A percentile compares a stretch with the other conserved stretches of the same genome.
Conservation (phyloP, 92 coral and sea anemone species). For the Epizoanthus illoricatus region DNA sequence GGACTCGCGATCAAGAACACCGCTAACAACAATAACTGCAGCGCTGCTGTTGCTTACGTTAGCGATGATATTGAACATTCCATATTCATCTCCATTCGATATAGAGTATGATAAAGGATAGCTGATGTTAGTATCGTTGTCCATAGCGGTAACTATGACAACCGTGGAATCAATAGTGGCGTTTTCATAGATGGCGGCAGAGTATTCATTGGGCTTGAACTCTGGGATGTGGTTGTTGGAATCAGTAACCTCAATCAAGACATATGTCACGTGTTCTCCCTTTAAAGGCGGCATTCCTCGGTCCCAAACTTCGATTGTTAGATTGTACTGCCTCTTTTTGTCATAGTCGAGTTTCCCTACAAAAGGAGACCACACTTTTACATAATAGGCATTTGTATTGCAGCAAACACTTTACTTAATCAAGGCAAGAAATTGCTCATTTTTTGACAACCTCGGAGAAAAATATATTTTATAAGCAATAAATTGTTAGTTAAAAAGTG, state of each 20-base stretch:
- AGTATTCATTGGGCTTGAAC: slow-evolving; percentile 60
- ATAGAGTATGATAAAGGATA: slow-evolving; percentile 64
- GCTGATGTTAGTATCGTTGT: slow-evolving; percentile 56
- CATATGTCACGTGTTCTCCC: slow-evolving; percentile 50
- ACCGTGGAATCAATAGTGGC: slow-evolving; percentile 64
- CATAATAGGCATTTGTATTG: no score
- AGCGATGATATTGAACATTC: slow-evolving; percentile 60
- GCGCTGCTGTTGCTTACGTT: slow-evolving; percentile 42
- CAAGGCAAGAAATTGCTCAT: no score
- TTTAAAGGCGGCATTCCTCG: slow-evolving; percentile 70
- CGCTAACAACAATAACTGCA: slow-evolving; percentile 57
- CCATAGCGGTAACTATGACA: slow-evolving; percentile 62
- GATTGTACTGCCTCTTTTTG: slow-evolving; percentile 54
- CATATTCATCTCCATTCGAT: slow-evolving; percentile 63
- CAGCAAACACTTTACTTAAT: no score
- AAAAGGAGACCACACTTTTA: background rate
- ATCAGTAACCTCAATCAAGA: slow-evolving; percentile 68
- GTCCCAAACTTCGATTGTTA: slow-evolving; percentile 77
- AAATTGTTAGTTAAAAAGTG: no score
- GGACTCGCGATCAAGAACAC: slow-evolving; percentile 67
- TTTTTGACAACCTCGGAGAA: no score
- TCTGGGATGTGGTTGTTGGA: slow-evolving; percentile 84
- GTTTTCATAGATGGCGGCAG: slow-evolving; percentile 60
- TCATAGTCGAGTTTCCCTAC: slow-evolving; percentile 73
- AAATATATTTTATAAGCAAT: no score